These are phyloP conservation scores for Gymnoscopelus microlampas DNA, from an alignment of 2,797 vertebrate species.

Conservation along the genomic window DNA sequence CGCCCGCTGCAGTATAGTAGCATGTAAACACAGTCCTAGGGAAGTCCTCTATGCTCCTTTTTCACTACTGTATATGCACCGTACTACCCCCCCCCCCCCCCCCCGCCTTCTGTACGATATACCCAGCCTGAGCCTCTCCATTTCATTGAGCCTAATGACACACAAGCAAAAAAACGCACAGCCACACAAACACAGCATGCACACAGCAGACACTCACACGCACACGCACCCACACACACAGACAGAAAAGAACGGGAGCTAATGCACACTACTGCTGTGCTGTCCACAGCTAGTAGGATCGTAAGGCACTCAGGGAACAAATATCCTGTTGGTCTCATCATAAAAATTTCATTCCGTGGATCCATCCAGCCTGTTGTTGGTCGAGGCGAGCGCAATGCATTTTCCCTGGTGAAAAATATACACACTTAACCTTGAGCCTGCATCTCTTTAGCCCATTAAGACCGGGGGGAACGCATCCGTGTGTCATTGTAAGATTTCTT, in stretches of 20 bases:
- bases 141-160: conserved; percentile 53
- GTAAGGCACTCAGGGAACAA: conserved; percentile 67
- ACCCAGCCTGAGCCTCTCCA: conserved; percentile 31
- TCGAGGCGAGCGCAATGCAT: conserved; percentile 2
- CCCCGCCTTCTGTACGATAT: conserved; percentile 26
- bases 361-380: conserved; percentile 29
- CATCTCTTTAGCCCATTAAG: too few species aligned
- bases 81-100: conserved; percentile 18
- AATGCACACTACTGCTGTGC: conserved; percentile 53
- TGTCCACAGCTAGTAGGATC: conserved; percentile 33
- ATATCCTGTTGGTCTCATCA: conserved; percentile 66
- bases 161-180: conserved; percentile 25
- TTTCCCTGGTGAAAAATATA: conserved; percentile 56
- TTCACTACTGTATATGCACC: conserved; percentile 14
- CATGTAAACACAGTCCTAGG: conserved; percentile 61
- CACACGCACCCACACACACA: conserved; percentile 7
- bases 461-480: too few species aligned
- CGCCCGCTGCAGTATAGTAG: conserved; percentile 43
- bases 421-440: conserved; percentile 61
- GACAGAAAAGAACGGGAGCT: conserved; percentile 36
- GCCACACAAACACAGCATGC: conserved; percentile 29
- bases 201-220: conserved; percentile 14
- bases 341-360: conserved; percentile 66
- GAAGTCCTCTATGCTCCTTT: conserved; percentile 46
- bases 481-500: too few species aligned